phyloP scores from a whole-genome alignment of 1,140 invertebrate genomes.

The Schlechtendalia chinensis region DNA sequence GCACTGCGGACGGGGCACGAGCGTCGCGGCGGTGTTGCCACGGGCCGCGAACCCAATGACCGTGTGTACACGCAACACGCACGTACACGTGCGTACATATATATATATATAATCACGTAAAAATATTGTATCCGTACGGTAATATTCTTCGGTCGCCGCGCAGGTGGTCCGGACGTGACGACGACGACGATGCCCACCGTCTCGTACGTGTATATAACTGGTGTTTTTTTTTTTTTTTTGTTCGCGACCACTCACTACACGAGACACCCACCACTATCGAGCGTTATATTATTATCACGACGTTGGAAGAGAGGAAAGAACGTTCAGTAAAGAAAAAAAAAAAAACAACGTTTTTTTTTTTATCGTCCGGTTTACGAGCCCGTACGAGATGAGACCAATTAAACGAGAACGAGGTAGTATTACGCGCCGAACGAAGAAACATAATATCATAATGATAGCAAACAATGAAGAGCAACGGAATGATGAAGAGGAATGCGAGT shows the following conservation, averaged over 20 bases:
- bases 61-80: background rate
- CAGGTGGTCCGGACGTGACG: constrained; percentile 40
- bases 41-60: constrained; percentile 25
- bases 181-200: constrained; percentile 9
- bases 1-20: constrained; percentile 39
- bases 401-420: background rate
- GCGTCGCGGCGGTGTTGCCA: constrained; percentile 22
- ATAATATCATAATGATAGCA: constrained; percentile 25
- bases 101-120: background rate
- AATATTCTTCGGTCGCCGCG: constrained; percentile 11
- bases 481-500: constrained; percentile 36
- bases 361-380: background rate
- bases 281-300: background rate
- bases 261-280: too few species aligned
- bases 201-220: background rate
- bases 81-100: background rate
- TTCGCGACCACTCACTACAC: too few species aligned
- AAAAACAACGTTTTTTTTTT: background rate
- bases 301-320: background rate
- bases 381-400: constrained; percentile 22
- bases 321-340: background rate
- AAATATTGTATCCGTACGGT: background rate
- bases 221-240: too few species aligned
- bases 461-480: constrained; percentile 15
- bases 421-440: constrained; percentile 10